Base-by-base conservation (phyloP, 2,888 invertebrate species). In the Cheilosia soror region DNA sequence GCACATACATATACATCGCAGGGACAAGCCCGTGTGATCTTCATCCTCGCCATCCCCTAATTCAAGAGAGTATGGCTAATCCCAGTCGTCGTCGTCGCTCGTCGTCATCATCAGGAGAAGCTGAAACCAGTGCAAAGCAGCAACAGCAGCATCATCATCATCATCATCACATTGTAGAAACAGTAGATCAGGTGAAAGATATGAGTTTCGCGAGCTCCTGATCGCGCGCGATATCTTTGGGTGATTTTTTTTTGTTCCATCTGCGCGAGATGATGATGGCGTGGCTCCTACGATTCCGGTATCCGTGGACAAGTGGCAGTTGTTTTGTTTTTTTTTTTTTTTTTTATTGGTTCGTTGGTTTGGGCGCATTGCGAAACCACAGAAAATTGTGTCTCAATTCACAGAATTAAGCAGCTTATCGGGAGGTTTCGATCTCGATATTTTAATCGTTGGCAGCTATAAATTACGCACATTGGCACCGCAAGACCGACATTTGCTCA, bases 351-450 rank as follows among this genome's bases (percentile, higher is more conserved):
- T 29, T 9, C 58, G 37, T 9, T 7, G 33, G 33, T 27, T 60
- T 25, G 25, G 55, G 37, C 69, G 66, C 66, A 77, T 78, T 73
- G 86, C 86, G 68, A 77, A 69, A 86, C 86, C 78, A 82, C 73
- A 86, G 77, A 86, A 87, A 87, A 87, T 87, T 87, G 87, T 87
- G 87, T 87, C 87, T 87, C 87, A 87, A 87, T 87, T 87, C 87
- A 87, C 82, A 85, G 87, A 87, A 87, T 87, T 82, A 84, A 85
- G 79, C 87, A 82, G 72, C 86, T 63, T 86, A 86, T 86, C 86
- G 65, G 69, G 44, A 58, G 86, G 76, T 55, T 86, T 78, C 82
- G 82, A 86, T 86, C 86, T 77, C 77, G 82, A 82, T 86, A 86
- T 86, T 86, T 86, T 81, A 86, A 86, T 86, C 86, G 86, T 73